Evolutionary conservation across 2,113 vertebrate species (phyloP).

Genomic region (Coptodon bakossiorum): DNA sequence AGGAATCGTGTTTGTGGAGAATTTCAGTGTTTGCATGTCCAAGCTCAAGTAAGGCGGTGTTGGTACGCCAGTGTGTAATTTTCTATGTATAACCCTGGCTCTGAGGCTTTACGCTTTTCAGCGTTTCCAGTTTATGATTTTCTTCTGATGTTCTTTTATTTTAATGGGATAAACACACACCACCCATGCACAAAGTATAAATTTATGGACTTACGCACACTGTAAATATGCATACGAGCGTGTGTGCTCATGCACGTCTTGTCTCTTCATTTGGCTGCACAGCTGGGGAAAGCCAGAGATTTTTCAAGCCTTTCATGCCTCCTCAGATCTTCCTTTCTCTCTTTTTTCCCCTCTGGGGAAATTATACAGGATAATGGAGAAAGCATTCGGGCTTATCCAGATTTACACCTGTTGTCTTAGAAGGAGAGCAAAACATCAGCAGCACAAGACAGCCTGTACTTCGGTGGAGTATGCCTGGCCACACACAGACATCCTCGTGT

Average conservation of each 20-base stretch:
- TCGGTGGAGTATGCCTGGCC: background rate
- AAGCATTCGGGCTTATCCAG: background rate
- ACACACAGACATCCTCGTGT: background rate
- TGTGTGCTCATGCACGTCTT: background rate
- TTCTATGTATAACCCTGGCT: conserved; percentile 71
- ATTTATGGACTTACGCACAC: background rate
- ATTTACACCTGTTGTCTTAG: conserved; percentile 40
- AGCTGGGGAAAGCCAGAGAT: background rate
- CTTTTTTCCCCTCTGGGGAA: conserved; percentile 1
- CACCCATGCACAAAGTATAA: conserved; percentile 1
- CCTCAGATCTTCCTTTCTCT: background rate
- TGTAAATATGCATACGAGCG: background rate
- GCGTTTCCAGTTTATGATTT: conserved; percentile 32
- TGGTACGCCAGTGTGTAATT: conserved; percentile 67
- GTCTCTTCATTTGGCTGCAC: background rate
- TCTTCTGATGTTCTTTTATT: background rate
- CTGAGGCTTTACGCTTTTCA: conserved; percentile 12
- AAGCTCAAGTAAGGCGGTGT: conserved; percentile 24
- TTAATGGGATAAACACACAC: conserved; percentile 9
- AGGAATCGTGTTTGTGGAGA: background rate
- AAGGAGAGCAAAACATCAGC: background rate
- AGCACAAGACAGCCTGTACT: background rate
- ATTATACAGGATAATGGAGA: conserved; percentile 14
- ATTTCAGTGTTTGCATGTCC: conserved; percentile 10
- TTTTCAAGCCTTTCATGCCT: background rate